Conservation (phyloP, 2,113 vertebrate species). For the Hippolais icterina region DNA sequence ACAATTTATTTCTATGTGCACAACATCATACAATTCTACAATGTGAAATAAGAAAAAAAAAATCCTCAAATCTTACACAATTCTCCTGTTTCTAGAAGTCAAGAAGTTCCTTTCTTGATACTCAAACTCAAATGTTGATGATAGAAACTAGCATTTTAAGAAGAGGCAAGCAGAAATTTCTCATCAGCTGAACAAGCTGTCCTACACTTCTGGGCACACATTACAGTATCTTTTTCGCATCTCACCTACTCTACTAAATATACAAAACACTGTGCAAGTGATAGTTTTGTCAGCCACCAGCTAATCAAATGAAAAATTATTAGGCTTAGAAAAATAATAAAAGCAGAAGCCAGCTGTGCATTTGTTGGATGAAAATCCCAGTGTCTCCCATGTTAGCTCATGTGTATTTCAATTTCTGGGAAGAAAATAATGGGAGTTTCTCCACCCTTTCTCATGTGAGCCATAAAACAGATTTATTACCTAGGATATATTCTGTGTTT, state of each 20-base stretch:
- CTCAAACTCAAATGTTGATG: not conserved
- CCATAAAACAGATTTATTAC: conserved; percentile 72
- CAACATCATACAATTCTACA: not conserved
- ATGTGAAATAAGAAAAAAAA: not conserved
- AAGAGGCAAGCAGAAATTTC: not conserved
- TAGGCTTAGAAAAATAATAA: conserved; percentile 59
- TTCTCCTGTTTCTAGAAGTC: not conserved
- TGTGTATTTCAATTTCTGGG: conserved; percentile 64
- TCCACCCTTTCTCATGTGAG: conserved; percentile 70
- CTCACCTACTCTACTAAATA: conserved; percentile 25
- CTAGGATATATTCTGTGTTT: conserved; percentile 63
- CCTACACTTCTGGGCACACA: not conserved
- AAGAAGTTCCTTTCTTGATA: not conserved
- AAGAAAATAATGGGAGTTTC: conserved; percentile 68
- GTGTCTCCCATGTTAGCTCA: conserved; percentile 61
- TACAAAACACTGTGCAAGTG: conserved; percentile 36
- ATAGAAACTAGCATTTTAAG: not conserved
- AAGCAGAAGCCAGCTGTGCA: conserved; percentile 61
- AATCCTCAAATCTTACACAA: not conserved
- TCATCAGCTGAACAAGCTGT: not conserved
- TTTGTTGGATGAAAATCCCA: conserved; percentile 61
- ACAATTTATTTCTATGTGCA: not conserved
- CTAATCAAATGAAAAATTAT: conserved; percentile 64
- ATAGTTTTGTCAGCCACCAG: conserved; percentile 64
- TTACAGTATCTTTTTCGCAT: not conserved